Percentiles rank a stretch among this genome's conserved stretches.
Conservation (phyloP, 2,888 invertebrate genomes). For the Pantelozetes paolii region DNA sequence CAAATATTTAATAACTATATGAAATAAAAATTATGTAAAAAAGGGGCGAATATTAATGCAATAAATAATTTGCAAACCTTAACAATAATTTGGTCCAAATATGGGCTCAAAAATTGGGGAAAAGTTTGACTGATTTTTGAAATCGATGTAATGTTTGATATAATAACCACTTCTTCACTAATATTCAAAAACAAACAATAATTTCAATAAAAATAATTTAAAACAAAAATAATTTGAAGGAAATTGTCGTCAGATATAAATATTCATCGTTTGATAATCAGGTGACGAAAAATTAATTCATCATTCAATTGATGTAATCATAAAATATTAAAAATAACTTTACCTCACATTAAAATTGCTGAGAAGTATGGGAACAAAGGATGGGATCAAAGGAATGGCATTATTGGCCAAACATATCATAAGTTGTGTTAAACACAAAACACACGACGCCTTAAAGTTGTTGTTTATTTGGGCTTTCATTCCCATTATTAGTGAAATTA, state of each 20-base stretch:
- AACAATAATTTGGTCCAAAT: constrained; percentile 56
- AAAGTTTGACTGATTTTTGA: constrained; percentile 76
- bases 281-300: constrained; percentile 41
- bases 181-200: constrained; percentile 38
- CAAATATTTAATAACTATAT: neutral
- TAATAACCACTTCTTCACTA: constrained; percentile 55
- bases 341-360: constrained; percentile 2
- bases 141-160: constrained; percentile 71
- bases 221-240: constrained; percentile 6
- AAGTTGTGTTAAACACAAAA: constrained; percentile 40
- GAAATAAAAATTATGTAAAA: neutral
- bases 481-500: constrained; percentile 36
- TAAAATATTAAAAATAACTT: neutral
- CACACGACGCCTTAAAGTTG: constrained; percentile 36
- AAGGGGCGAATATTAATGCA: neutral
- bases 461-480: neutral
- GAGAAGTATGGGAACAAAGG: constrained; percentile 34
- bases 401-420: constrained; percentile 11
- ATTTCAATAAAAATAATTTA: neutral
- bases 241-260: constrained; percentile 9
- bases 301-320: constrained; percentile 8
- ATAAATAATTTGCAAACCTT: constrained; percentile 12
- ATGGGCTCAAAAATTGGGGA: constrained; percentile 77
- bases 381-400: constrained; percentile 35
- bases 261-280: neutral